These are phyloP conservation scores for Vespertilio murinus DNA, from an alignment of 2,797 vertebrate species.

Conservation along the genomic window DNA sequence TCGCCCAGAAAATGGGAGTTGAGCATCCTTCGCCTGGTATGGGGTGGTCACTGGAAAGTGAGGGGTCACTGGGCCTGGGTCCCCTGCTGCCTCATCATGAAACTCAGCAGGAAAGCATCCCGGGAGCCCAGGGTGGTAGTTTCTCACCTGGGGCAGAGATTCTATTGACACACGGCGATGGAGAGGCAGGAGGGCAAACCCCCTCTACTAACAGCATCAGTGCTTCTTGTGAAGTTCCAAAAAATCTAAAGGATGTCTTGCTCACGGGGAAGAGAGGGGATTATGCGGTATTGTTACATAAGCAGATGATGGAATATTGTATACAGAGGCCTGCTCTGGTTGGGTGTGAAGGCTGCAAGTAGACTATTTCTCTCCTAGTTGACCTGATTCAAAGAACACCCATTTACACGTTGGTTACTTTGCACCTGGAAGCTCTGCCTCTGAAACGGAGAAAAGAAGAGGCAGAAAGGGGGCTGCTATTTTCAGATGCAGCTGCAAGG, in stretches of 20 bases:
- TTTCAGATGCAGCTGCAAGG: neutral
- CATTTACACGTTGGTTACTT: accelerated
- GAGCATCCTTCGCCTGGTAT: accelerated
- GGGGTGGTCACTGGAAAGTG: neutral
- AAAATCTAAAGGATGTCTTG: too few species aligned
- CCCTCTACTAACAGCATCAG: accelerated
- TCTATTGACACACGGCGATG: accelerated
- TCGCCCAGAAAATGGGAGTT: neutral
- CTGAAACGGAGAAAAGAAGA: neutral
- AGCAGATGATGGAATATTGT: accelerated
- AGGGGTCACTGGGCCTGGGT: neutral
- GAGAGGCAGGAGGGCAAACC: accelerated
- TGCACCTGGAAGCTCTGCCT: neutral
- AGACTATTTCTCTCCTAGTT: accelerated
- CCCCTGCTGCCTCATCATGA: accelerated
- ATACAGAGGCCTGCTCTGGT: accelerated
- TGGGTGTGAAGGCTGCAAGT: accelerated
- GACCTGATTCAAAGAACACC: accelerated
- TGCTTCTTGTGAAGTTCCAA: accelerated
- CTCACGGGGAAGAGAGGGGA: accelerated
- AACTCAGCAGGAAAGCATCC: accelerated
- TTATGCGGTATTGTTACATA: accelerated
- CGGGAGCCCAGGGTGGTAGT: neutral
- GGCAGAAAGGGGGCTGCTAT: accelerated
- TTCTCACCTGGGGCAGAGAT: accelerated